Percentiles rank a stretch among this genome's conserved stretches.
phyloP scores from a whole-genome alignment of 2,888 invertebrate species.

The Nowickia ferox region DNA sequence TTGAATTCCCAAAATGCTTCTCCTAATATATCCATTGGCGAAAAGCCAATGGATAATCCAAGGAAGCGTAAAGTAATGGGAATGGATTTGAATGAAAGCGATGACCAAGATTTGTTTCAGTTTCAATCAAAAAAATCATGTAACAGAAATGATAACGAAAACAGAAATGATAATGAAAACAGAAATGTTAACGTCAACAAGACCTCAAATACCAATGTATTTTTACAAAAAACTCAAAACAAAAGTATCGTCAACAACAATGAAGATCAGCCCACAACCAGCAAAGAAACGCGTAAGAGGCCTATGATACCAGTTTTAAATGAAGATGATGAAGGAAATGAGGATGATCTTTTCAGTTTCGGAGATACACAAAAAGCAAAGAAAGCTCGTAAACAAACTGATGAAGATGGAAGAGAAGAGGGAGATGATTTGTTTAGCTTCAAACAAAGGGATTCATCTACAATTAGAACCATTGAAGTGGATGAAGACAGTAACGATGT shows the following conservation, averaged over 20 bases:
- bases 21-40: constrained; percentile 13
- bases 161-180: neutral
- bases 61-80: constrained; percentile 58
- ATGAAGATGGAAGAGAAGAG: constrained; percentile 41
- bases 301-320: constrained; percentile 76
- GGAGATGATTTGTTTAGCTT: constrained; percentile 75
- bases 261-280: constrained; percentile 14
- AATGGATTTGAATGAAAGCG: constrained; percentile 43
- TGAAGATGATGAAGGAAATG: constrained; percentile 76
- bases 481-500: constrained; percentile 71
- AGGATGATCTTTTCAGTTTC: constrained; percentile 79
- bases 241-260: constrained; percentile 24
- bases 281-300: constrained; percentile 74
- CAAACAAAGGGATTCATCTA: constrained; percentile 42
- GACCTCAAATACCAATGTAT: constrained; percentile 39
- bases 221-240: constrained; percentile 51
- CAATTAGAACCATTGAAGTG: constrained; percentile 28
- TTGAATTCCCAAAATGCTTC: neutral
- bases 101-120: constrained; percentile 71
- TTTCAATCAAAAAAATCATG: constrained; percentile 68
- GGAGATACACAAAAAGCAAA: constrained; percentile 70
- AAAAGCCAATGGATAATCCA: constrained; percentile 37
- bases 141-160: constrained; percentile 6
- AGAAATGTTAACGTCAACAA: neutral
- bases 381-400: constrained; percentile 55